phyloP scores from a whole-genome alignment of 2,113 vertebrate species.

The Sarotherodon lohbergeri region DNA sequence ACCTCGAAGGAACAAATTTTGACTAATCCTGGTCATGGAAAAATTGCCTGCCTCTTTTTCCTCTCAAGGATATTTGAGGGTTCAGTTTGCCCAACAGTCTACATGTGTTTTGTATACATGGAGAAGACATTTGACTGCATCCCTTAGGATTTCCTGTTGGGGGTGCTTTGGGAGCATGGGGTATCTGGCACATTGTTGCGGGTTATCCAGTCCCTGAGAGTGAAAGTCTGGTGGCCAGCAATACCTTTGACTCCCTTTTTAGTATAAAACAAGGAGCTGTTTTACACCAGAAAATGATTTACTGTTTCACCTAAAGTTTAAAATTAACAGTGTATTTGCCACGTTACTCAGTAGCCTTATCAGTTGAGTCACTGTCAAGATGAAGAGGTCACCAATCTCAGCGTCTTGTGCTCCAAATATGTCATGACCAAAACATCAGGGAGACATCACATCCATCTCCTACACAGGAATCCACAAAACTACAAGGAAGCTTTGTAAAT shows the following conservation, averaged over 20 bases:
- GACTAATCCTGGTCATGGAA: not conserved
- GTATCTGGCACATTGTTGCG: not conserved
- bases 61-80: not conserved
- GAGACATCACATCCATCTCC: slow-evolving; percentile 43
- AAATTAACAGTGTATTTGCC: not conserved
- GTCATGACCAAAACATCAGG: slow-evolving; percentile 47
- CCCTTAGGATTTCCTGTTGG: not conserved
- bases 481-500: slow-evolving; percentile 45
- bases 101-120: not conserved
- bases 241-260: not conserved
- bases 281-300: not conserved
- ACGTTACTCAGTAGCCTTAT: not conserved
- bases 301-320: not conserved
- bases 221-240: not conserved
- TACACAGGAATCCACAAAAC: slow-evolving; percentile 45
- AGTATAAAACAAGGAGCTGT: not conserved
- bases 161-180: not conserved
- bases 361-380: not conserved
- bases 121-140: not conserved
- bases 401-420: slow-evolving; percentile 55
- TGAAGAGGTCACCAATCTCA: slow-evolving; percentile 31
- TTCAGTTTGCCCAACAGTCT: not conserved
- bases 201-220: not conserved
- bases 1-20: not conserved
- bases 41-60: not conserved